A percentile compares a stretch with the other conserved stretches of the same genome.
phyloP scores from a whole-genome alignment of 2,113 vertebrate species.

The Tichodroma muraria region DNA sequence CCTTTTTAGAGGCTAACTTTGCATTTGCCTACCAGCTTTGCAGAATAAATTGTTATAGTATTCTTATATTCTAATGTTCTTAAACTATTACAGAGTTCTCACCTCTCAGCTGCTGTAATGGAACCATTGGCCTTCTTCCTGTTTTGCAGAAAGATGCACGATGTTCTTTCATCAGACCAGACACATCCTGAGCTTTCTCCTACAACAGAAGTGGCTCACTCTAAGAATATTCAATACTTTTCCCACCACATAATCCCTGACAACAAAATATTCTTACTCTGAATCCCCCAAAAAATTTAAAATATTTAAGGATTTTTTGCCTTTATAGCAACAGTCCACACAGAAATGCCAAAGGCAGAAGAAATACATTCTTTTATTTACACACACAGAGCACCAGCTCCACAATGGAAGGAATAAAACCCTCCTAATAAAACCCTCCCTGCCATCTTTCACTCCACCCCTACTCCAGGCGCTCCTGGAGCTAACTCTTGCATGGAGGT shows the following conservation, averaged over 20 bases:
- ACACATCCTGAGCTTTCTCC: constrained; percentile 17
- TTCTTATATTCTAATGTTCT: constrained; percentile 7
- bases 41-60: neutral
- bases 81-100: neutral
- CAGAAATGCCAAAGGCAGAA: neutral
- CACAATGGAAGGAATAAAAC: neutral
- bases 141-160: neutral
- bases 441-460: neutral
- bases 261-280: neutral
- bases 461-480: neutral
- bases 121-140: neutral
- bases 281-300: neutral
- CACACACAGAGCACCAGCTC: neutral
- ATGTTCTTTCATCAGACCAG: constrained; percentile 8
- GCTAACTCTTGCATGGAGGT: neutral
- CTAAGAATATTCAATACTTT: neutral
- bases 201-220: neutral
- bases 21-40: neutral
- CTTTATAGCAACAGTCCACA: neutral
- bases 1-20: neutral
- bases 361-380: neutral
- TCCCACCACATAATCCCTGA: neutral
- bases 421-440: too few species aligned
- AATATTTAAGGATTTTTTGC: neutral
- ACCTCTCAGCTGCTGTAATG: neutral